Evolutionary conservation across 2,888 invertebrate genomes (phyloP), one percentile per base, ranked within the genome.

Genomic region (Cryptocephalus primarius): DNA sequence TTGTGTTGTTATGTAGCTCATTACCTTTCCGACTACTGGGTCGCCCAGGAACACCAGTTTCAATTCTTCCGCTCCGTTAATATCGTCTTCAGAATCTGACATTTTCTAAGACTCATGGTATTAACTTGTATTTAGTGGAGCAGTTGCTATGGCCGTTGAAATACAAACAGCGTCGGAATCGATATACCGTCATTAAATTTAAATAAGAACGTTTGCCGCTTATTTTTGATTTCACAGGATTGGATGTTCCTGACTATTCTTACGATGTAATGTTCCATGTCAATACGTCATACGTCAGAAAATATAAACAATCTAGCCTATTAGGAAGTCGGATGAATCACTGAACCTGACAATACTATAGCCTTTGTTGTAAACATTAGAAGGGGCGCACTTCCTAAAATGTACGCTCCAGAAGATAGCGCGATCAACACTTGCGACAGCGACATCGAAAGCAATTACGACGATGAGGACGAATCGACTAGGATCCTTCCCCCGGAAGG

Each of bases 11-110:
- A 6, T 36, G 36, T 11, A 36, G n/a, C 12, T 36, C 6, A n/a
- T 76, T 73, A 88, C 88, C 77, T 91, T 92, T 55, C 91, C 91
- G 55, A 83, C 82, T 48, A 78, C 77, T 43, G 86, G 78, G 67
- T 90, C 88, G 32, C 91, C 91, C 58, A 90, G 75, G 52, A 91
- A 72, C 41, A 85, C 82, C 59, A 89, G 76, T 72, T 88, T 89
- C 55, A 88, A 69, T 61, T 81, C 82, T 67, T 22, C 22, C 22
- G 75, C 80, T 59, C 76, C 77, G 51, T 72, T 62, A 52, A 72
- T 73, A 48, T 80, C 80, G 54, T 82, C 83, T 55, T 82, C 83
- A 53, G 76, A 76, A 67, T 83, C 80, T 47, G 82, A 80, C 84
- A 85, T 84, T 33, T 11, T 32, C 2, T 12, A 36, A 36, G 6